Percentiles rank a stretch among this genome's conserved stretches.
Evolutionary conservation across 2,888 invertebrate species (phyloP).

Genomic region (Automeris io): DNA sequence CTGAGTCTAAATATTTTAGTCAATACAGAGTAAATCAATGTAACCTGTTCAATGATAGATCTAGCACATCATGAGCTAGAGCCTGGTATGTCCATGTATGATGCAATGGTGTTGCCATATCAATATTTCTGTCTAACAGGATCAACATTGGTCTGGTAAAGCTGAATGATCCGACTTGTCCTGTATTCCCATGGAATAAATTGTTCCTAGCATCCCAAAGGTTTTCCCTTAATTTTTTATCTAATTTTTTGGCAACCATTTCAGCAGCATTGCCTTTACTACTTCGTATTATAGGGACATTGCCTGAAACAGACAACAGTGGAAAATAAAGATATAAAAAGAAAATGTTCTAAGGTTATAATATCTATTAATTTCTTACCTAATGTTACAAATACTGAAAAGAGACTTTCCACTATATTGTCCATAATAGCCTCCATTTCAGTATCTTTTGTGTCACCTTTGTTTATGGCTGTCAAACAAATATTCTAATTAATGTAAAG

Average conservation of each 20-base stretch:
- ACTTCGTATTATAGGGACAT: constrained; percentile 93
- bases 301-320: constrained; percentile 59
- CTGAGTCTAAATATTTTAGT: too few species aligned
- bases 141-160: constrained; percentile 96
- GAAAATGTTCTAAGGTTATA: neutral
- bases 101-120: constrained; percentile 98
- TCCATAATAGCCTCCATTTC: constrained; percentile 98
- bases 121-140: constrained; percentile 94
- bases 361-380: constrained; percentile 71
- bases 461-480: constrained; percentile 86
- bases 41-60: constrained; percentile 90
- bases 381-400: constrained; percentile 97
- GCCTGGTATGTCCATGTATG: constrained; percentile 99
- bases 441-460: constrained; percentile 94
- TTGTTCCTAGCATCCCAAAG: constrained; percentile 97
- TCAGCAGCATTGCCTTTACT: constrained; percentile 98
- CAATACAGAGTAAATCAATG: constrained; percentile 5
- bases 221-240: constrained; percentile 97
- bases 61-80: constrained; percentile 95
- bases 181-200: constrained; percentile 91
- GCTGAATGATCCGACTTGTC: constrained; percentile 85
- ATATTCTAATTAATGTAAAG: constrained; percentile 6
- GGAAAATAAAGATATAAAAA: neutral
- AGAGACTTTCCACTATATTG: constrained; percentile 95
- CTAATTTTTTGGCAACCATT: constrained; percentile 97